These are phyloP conservation scores for Drosophila neonasuta DNA, from an alignment of 2,888 invertebrate species.

Conservation along the genomic window DNA sequence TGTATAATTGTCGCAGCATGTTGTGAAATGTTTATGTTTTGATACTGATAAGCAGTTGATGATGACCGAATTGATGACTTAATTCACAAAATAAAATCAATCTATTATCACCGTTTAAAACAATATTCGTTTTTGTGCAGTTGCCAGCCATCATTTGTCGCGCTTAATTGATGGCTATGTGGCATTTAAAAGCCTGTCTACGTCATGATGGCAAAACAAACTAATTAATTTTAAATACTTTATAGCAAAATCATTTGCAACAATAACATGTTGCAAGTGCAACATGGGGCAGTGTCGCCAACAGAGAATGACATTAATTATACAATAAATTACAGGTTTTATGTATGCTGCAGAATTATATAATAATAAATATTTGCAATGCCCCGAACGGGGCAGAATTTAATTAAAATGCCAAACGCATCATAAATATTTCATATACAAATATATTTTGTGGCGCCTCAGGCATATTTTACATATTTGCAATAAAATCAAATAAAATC, in stretches of 20 bases:
- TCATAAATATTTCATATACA: conserved; percentile 60
- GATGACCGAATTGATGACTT: background rate
- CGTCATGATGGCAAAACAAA: conserved; percentile 12
- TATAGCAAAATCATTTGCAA: conserved; percentile 22
- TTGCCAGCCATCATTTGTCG: conserved; percentile 1
- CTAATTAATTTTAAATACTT: conserved; percentile 47
- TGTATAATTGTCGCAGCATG: background rate
- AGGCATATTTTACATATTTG: conserved; percentile 1
- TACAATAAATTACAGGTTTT: conserved; percentile 63
- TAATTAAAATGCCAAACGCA: conserved; percentile 71
- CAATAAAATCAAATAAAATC: conserved; percentile 37
- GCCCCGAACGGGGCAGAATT: conserved; percentile 45
- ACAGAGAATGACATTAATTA: conserved; percentile 62
- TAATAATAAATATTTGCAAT: conserved; percentile 44
- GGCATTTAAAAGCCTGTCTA: background rate
- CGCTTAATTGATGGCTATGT: conserved; percentile 3
- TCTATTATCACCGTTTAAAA: background rate
- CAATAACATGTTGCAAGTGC: conserved; percentile 28
- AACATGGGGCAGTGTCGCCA: background rate
- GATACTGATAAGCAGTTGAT: no score
- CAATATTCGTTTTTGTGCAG: background rate
- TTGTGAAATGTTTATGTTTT: no score
- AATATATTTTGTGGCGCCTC: conserved; percentile 8
- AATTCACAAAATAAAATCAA: background rate
- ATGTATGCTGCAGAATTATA: conserved; percentile 29